These are phyloP conservation scores for Acanthococcus lagerstroemiae DNA, from an alignment of 2,888 invertebrate species.

Conservation along the genomic window DNA sequence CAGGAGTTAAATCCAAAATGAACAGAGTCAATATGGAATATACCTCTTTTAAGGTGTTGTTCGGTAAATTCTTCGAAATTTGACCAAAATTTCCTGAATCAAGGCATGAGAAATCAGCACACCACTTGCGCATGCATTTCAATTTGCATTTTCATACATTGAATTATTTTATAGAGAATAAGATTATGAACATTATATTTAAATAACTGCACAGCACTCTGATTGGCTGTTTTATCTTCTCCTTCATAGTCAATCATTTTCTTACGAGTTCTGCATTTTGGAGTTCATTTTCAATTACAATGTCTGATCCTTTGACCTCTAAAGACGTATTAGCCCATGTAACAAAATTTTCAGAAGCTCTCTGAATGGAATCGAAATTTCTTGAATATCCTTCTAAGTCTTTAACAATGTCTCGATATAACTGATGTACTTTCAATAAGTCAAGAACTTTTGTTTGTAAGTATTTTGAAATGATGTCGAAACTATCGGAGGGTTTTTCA, in stretches of 20 bases:
- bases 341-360: neutral
- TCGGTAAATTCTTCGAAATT: constrained; percentile 1
- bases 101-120: constrained; percentile 5
- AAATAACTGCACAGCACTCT: neutral
- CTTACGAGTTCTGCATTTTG: neutral
- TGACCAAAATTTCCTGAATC: constrained; percentile 7
- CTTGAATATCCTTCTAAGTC: too few relatives aligned
- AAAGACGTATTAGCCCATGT: neutral
- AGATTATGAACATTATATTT: neutral
- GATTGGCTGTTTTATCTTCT: neutral
- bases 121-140: constrained; percentile 14
- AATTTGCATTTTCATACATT: constrained; percentile 10
- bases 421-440: too few relatives aligned
- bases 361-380: neutral
- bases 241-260: neutral
- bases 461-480: too few relatives aligned
- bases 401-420: too few relatives aligned
- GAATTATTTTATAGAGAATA: constrained; percentile 4
- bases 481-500: too few relatives aligned
- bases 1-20: neutral
- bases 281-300: neutral
- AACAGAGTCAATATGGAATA: neutral
- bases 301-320: neutral
- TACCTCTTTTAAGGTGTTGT: constrained; percentile 6
- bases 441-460: too few relatives aligned